These are phyloP conservation scores for Dasyornis broadbenti DNA, from an alignment of 2,113 vertebrate genomes.

Conservation along the genomic window DNA sequence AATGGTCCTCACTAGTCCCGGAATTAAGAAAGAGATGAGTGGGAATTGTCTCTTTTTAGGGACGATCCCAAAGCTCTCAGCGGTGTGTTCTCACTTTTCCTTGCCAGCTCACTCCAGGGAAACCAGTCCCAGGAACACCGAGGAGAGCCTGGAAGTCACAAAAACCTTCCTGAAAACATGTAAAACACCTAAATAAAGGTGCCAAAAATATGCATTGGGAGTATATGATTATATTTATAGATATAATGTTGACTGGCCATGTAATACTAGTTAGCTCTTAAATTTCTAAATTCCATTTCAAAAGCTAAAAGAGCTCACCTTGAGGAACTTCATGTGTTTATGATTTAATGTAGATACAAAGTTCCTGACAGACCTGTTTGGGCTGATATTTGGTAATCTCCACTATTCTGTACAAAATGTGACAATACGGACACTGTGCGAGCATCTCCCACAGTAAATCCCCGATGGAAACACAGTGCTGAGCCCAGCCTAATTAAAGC, in stretches of 20 bases:
- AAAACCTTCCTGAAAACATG: not conserved
- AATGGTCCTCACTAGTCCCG: not conserved
- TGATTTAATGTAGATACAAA: not conserved
- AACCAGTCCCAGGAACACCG: not conserved
- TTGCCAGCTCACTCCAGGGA: not conserved
- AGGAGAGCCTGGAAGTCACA: not conserved
- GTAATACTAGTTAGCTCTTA: not conserved
- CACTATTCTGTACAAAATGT: not conserved
- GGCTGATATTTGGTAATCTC: not conserved
- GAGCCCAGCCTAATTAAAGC: not conserved
- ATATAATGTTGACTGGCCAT: not conserved
- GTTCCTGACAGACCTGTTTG: not conserved
- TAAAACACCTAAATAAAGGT: not conserved
- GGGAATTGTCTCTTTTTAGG: not conserved
- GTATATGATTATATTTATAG: not conserved
- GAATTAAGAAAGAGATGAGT: not conserved
- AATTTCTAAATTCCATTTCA: not conserved
- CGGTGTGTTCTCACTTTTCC: not conserved
- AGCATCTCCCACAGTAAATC: not conserved
- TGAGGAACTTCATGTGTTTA: not conserved
- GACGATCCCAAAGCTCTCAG: not conserved
- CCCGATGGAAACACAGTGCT: not conserved
- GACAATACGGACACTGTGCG: not conserved
- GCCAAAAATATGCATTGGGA: not conserved
- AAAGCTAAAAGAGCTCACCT: not conserved